Conservation (phyloP, 2,888 invertebrate species). For the Drosophila tripunctata region DNA sequence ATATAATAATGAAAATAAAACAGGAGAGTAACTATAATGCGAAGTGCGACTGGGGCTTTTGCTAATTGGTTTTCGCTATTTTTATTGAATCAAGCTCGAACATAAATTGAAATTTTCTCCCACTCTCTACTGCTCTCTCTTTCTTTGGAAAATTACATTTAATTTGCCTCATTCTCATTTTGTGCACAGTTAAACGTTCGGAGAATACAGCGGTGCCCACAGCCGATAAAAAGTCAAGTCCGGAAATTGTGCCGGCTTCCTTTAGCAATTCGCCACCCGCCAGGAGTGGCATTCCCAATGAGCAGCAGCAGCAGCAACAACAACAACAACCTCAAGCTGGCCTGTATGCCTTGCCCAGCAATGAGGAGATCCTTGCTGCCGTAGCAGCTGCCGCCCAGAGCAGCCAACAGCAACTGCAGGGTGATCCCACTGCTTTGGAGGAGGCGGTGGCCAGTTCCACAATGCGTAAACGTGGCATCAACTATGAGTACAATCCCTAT, state of each 20-base stretch:
- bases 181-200: constrained; percentile 54
- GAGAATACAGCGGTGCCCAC: constrained; percentile 51
- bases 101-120: constrained; percentile 56
- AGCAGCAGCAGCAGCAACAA: constrained; percentile 18
- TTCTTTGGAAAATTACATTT: constrained; percentile 41
- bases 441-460: constrained; percentile 69
- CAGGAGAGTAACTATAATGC: constrained; percentile 58
- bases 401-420: constrained; percentile 68
- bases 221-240: constrained; percentile 81
- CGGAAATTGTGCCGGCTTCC: constrained; percentile 81
- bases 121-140: not conserved
- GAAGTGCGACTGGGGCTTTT: constrained; percentile 33
- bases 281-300: constrained; percentile 16
- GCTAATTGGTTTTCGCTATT: constrained; percentile 64
- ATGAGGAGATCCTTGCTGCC: constrained; percentile 79
- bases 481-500: constrained; percentile 73
- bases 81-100: constrained; percentile 65
- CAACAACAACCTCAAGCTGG: constrained; percentile 39
- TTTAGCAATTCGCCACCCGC: constrained; percentile 75
- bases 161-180: constrained; percentile 36
- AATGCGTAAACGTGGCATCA: constrained; percentile 83
- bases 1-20: constrained; percentile 26
- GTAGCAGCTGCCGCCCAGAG: constrained; percentile 79
- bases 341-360: constrained; percentile 67
- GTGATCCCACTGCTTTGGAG: constrained; percentile 54